A percentile compares a stretch with the other conserved stretches of the same genome.
Conservation (phyloP, 2,113 vertebrate species). For the Speoplatyrhinus poulsoni region DNA sequence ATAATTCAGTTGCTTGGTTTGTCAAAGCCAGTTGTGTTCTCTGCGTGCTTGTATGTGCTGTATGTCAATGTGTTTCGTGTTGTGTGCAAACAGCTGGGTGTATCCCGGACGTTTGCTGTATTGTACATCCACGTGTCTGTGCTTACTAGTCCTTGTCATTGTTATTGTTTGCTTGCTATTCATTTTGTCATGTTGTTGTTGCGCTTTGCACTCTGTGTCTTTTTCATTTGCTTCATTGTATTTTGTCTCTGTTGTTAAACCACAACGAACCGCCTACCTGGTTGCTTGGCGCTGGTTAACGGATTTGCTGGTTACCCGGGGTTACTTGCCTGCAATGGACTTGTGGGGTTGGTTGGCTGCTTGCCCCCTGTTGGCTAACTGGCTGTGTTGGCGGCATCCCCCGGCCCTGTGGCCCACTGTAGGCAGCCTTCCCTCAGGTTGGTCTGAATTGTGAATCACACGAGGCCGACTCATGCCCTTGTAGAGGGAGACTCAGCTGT, state of each 20-base stretch:
- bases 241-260: constrained; percentile 68
- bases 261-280: constrained; percentile 61
- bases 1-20: constrained; percentile 32
- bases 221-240: constrained; percentile 72
- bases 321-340: constrained; percentile 71
- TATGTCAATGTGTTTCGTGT: constrained; percentile 20
- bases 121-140: constrained; percentile 40
- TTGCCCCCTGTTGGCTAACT: constrained; percentile 67
- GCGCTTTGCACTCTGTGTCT: constrained; percentile 56
- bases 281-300: constrained; percentile 68
- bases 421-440: constrained; percentile 78
- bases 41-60: constrained; percentile 11
- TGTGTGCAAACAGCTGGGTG: constrained; percentile 30
- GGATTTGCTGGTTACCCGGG: constrained; percentile 67
- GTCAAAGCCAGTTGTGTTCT: constrained; percentile 25
- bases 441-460: constrained; percentile 52
- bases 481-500: constrained; percentile 10
- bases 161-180: constrained; percentile 58
- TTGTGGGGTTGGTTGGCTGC: constrained; percentile 67
- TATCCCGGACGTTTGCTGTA: constrained; percentile 16
- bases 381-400: constrained; percentile 59
- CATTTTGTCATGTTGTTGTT: constrained; percentile 36
- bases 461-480: constrained; percentile 41
- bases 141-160: constrained; percentile 32
- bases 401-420: constrained; percentile 49